Percentiles rank a stretch among this genome's conserved stretches.
Evolutionary conservation across 1,140 invertebrate genomes (phyloP).

Genomic region (Lepidurus packardi): DNA sequence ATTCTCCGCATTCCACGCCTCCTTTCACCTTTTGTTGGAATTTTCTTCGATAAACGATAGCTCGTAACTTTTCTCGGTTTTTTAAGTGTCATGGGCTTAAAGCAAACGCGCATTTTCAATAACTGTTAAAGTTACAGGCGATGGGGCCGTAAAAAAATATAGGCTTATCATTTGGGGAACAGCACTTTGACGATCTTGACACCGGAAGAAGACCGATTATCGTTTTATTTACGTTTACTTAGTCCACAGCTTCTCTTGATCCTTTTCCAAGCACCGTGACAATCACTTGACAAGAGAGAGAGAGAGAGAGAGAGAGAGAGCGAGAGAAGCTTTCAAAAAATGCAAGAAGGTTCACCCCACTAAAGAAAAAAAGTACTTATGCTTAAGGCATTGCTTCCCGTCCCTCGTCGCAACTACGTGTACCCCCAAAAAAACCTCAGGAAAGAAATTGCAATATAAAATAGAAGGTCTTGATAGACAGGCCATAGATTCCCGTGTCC

Average conservation of each 20-base stretch:
- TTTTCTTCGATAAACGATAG: background rate
- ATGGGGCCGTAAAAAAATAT: background rate
- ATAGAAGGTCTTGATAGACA: constrained; percentile 12
- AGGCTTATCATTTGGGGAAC: background rate
- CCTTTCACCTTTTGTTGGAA: background rate
- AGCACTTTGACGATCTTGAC: constrained; percentile 9
- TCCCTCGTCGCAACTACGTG: background rate
- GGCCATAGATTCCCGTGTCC: constrained; percentile 13
- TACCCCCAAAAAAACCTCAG: background rate
- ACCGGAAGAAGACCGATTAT: constrained; percentile 6
- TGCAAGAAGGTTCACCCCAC: background rate
- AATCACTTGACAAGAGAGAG: background rate
- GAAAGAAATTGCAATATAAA: constrained; percentile 10
- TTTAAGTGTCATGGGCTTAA: background rate
- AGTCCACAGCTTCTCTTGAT: constrained; percentile 1
- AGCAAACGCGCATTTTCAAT: background rate
- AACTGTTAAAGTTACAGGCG: background rate
- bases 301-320: background rate
- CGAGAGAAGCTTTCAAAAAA: constrained; percentile 1
- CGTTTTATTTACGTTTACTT: constrained; percentile 22
- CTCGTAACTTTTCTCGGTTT: background rate
- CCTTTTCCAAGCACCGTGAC: constrained; percentile 14
- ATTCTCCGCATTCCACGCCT: background rate
- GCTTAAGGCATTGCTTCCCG: background rate
- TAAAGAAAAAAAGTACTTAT: background rate